A percentile compares a stretch with the other conserved stretches of the same genome.
These are phyloP conservation scores for Dioctria rufipes DNA, from an alignment of 2,888 invertebrate species.

Conservation along the genomic window DNA sequence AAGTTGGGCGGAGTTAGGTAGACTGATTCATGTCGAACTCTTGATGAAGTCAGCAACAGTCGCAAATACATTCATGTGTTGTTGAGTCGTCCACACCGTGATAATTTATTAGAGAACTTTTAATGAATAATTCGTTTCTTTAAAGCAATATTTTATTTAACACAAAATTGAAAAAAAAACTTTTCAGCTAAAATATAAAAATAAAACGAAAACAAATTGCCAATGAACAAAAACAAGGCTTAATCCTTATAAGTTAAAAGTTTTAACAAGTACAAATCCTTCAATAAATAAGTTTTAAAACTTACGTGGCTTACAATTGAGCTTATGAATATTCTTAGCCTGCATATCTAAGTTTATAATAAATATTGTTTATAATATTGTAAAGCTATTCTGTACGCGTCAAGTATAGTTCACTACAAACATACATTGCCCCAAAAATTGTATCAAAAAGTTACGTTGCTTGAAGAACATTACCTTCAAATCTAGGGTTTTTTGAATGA, in stretches of 20 bases:
- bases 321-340: constrained; percentile 14
- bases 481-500: constrained; percentile 88
- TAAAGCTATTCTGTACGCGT: constrained; percentile 33
- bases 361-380: constrained; percentile 30
- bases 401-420: background rate
- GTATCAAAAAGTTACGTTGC: constrained; percentile 17
- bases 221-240: constrained; percentile 39
- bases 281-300: constrained; percentile 21
- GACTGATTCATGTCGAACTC: too few relatives aligned
- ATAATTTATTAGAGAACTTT: too few relatives aligned
- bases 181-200: constrained; percentile 29
- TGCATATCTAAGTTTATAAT: constrained; percentile 8
- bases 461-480: constrained; percentile 80
- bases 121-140: too few relatives aligned
- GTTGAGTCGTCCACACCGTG: too few relatives aligned
- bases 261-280: constrained; percentile 37
- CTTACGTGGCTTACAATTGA: constrained; percentile 14
- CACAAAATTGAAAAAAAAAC: constrained; percentile 22
- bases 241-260: constrained; percentile 14
- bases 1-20: too few relatives aligned
- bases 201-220: constrained; percentile 38
- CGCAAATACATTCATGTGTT: too few relatives aligned
- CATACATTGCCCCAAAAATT: background rate
- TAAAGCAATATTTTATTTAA: constrained; percentile 18
- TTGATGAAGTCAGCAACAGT: too few relatives aligned